Base-by-base conservation (phyloP, 1,140 invertebrate genomes). In the Drosophila azteca region DNA sequence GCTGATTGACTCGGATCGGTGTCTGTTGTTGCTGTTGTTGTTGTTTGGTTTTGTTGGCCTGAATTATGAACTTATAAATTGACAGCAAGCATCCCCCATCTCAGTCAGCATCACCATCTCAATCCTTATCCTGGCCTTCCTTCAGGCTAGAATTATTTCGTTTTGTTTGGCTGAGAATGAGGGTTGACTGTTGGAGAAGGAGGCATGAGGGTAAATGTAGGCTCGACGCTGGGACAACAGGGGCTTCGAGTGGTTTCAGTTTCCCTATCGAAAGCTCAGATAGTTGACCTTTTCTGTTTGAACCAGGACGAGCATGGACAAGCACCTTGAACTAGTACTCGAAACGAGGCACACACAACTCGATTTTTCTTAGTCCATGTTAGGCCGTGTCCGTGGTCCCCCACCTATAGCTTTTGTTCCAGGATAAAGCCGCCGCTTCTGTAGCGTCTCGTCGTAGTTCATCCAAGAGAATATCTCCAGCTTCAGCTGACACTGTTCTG, bases 21-120 rank as follows among this genome's bases (percentile, higher is more conserved):
- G 35, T 39, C 11, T 11, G 11, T 39, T 39, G 31, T 9, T 31
- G 29, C 6, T 31, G 29, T 7, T 31, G 35, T 8, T 39, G 54
- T 48, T 71, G 50, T 68, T 69, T 69, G 74, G 35, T 67, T 78
- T 78, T 83, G 76, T 77, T 73, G 46, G 58, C 77, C 53, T 77
- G 70, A 85, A 78, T 81, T 81, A 85, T 85, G 65, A 85, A 87
- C 82, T 87, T 77, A 70, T 80, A 87, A 85, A 81, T 78, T 87
- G 81, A 84, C 77, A 84, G 80, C 61, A 62, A 45, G 58, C 45
- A 15, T 46, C 15, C n/a, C 17, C 44, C 44, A 39, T 29, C 5
- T 7, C 29, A 6, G 35, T 8, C n/a, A 8, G 26, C n/a, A 7
- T 13, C 22, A 13, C 11, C 43, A 45, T 57, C 24, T 11, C 20